These are phyloP conservation scores for Apoda limacodes DNA, from an alignment of 2,888 invertebrate species.

Conservation along the genomic window DNA sequence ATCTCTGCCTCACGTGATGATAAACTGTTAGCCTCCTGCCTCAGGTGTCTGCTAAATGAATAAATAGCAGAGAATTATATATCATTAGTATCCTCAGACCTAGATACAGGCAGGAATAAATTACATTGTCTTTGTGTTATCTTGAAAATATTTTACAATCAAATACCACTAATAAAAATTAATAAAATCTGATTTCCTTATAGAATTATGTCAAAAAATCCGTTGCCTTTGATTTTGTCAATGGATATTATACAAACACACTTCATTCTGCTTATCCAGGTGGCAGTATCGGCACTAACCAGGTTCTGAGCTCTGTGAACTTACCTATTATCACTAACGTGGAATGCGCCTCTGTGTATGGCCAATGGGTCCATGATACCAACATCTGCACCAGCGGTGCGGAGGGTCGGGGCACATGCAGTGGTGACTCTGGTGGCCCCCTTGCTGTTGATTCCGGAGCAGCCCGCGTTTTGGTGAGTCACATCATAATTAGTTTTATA, in stretches of 20 bases:
- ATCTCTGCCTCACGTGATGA: too few species aligned
- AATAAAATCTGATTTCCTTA: too few species aligned
- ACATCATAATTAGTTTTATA: too few species aligned
- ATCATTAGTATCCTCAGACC: too few species aligned
- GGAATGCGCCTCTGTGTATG: constrained; percentile 25
- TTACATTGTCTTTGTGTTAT: too few species aligned
- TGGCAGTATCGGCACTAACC: constrained; percentile 24
- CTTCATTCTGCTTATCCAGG: constrained; percentile 23
- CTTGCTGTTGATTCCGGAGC: constrained; percentile 17
- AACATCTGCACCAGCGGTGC: constrained; percentile 40
- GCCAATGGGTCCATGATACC: constrained; percentile 20
- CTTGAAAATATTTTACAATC: too few species aligned
- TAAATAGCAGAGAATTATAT: too few species aligned
- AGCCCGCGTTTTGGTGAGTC: constrained; percentile 19
- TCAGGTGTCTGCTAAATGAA: too few species aligned
- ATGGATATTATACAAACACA: not conserved
- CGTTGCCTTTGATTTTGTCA: not conserved
- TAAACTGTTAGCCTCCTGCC: too few species aligned
- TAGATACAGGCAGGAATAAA: too few species aligned
- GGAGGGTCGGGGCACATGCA: constrained; percentile 32
- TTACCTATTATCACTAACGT: constrained; percentile 32
- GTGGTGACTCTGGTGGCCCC: constrained; percentile 28
- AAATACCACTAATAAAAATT: too few species aligned
- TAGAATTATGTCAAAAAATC: not conserved
- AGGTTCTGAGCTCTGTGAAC: constrained; percentile 31